Evolutionary conservation across 2,113 vertebrate species (phyloP).

Genomic region (human (Homo sapiens)): GRCh38 chr1:46199501-46200000

Average conservation of each 20-base stretch:
- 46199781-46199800: constrained; percentile 22
- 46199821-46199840: not conserved
- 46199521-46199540: not conserved
- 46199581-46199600: constrained; percentile 13
- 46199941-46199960: not conserved
- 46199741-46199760: not conserved
- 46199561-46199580: not conserved
- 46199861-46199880: not conserved
- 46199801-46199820: not conserved
- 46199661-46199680: not conserved
- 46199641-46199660: not conserved
- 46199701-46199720: not conserved
- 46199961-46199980: not conserved
- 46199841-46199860: constrained; percentile 24
- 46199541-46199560: constrained; percentile 22
- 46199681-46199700: not conserved
- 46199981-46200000: not conserved
- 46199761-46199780: not conserved
- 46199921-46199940: not conserved
- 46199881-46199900: not conserved
- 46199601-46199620: not conserved
- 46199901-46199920: not conserved
- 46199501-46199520: constrained; percentile 22
- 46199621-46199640: not conserved
- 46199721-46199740: not conserved